Evolutionary conservation across 2,113 vertebrate genomes (phyloP), one percentile per base, ranked within the genome.

Genomic region (Eulemur rufifrons): DNA sequence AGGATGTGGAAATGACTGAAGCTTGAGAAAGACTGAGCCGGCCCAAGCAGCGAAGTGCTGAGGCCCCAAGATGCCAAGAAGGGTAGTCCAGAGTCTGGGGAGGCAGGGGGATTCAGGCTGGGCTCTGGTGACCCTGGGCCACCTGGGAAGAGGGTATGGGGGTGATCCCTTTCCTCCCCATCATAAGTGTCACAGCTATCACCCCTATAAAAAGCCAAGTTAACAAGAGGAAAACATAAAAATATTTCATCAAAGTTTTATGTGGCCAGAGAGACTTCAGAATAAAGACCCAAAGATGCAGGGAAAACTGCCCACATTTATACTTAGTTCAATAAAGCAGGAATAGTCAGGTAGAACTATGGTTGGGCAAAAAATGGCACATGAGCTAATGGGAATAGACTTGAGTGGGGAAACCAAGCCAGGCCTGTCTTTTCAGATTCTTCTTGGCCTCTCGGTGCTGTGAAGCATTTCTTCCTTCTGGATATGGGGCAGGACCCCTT

Each of bases 11-110:
- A 91, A 69, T 63, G 47, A 37, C 10, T 50, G 6, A 42, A 64
- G 27, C 59, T 86, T 71, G 25, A 77, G 83, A 89, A 52, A 76
- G 64, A 1, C 56, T 63, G 66, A 13, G 34, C 5, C 56, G 47
- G 42, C 27, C 39, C 47, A 68, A 54, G 80, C n/a, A 71, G 47
- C 78, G 61, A 83, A 37, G 17, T 10, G 17, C 29, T 64, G 42
- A 86, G 69, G 21, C 64, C 18, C 34, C 12, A 32, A 47, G 56
- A 83, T 34, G 18, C 20, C 76, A 61, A 10, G 27, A 74, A 27
- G 37, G 32, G 32, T 0, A 0, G 21, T 37, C 56, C 25, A 23
- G 17, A 0, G 21, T 37, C 50, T 25, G 20, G 17, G 5, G 20
- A 95, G 21, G 2, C 32, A 39, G 37, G 8, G 9, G 25, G 25